Evolutionary conservation across 2,113 vertebrate genomes (phyloP), one percentile per base, ranked within the genome.

Genomic region (Chionomys nivalis): DNA sequence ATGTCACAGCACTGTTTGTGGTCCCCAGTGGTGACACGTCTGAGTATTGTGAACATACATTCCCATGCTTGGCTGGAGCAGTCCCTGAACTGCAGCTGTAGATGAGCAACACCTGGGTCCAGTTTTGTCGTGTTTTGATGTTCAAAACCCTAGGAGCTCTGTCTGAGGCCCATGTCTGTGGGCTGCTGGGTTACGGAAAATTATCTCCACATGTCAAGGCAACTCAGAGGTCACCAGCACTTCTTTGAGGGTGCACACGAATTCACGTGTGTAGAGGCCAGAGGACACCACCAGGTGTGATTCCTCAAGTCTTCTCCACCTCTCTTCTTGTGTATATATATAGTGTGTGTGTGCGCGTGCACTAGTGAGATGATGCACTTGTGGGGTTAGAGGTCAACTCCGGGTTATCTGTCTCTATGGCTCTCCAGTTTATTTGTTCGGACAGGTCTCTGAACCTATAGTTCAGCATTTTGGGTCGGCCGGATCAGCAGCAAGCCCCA

Each of bases 171-270:
- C 7, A 8, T 6, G 44, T 31, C 36, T 36, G 1, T 7, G 7
- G 61, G 13, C 73, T 36, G 47, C 17, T 19, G 28, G 78, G 23
- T 11, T 47, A 2, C 17, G 6, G 23, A 65, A 44, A 17, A 52
- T 47, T 39, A 4, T 26, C 3, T 61, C 39, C 28, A 28, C 73
- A 28, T n/a, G 44, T 39, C 39, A 55, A 75, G 44, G 28, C 21
- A 55, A 39, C 52, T 24, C 1, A 8, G 4, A 0, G 3, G 5
- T 7, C 89, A 42, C 47, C 23, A 5, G 8, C 1, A 28, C 17
- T 12, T 52, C 31, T 68, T 4, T 70, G 33, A 68, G 44, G 47
- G 65, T 70, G 85, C 9, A 44, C 28, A 24, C 2, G 42, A 49
- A 24, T 49, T 33, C 33, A n/a, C 2, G 19, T 26, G 12, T 52